A percentile compares a stretch with the other conserved stretches of the same genome.
phyloP scores from a whole-genome alignment of 2,797 vertebrate genomes.

The Danio aesculapii region DNA sequence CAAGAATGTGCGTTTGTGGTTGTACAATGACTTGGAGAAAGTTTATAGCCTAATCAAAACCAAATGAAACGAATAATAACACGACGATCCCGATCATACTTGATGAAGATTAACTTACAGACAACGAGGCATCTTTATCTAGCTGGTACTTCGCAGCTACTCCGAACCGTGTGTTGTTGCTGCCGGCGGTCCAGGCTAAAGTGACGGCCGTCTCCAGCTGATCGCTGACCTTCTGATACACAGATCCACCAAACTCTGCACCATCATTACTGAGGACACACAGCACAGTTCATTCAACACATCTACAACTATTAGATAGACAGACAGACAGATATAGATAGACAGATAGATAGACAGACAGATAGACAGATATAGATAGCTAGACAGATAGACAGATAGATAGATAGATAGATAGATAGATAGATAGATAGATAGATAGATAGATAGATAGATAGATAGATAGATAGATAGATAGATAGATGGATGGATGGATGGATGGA shows the following conservation, averaged over 20 bases:
- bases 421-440: too few species aligned
- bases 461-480: too few species aligned
- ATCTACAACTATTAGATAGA: too few species aligned
- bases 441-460: too few species aligned
- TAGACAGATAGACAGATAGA: too few species aligned
- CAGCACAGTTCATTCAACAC: not conserved
- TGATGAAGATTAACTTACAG: conserved; percentile 76
- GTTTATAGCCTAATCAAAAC: not conserved
- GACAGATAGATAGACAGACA: too few species aligned
- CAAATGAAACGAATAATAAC: not conserved
- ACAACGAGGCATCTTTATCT: conserved; percentile 86
- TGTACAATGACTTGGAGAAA: not conserved
- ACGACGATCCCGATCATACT: too few species aligned
- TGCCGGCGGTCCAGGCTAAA: conserved; percentile 96
- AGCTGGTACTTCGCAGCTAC: conserved; percentile 93
- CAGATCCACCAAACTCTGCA: conserved; percentile 95
- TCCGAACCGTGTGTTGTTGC: conserved; percentile 97
- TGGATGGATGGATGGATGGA: too few species aligned
- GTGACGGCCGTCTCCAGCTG: conserved; percentile 91
- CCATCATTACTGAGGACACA: conserved; percentile 88
- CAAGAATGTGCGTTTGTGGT: not conserved
- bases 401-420: too few species aligned
- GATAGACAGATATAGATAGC: too few species aligned
- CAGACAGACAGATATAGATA: too few species aligned
- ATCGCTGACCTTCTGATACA: conserved; percentile 94